Base-by-base conservation (phyloP, 1,140 invertebrate genomes). In the Nasonia longicornis region DNA sequence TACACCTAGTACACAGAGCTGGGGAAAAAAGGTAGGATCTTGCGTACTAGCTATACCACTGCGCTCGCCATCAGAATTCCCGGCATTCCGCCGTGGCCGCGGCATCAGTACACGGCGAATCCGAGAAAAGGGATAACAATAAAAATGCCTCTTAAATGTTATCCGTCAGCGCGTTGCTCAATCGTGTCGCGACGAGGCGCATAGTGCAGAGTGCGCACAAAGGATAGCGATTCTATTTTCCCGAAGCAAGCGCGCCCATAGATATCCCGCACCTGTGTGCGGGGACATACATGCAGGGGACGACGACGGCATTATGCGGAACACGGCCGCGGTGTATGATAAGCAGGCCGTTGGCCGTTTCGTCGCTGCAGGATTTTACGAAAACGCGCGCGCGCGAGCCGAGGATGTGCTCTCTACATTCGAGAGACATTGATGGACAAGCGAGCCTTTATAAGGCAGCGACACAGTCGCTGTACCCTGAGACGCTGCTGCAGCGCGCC, bases 371-470 rank as follows among this genome's bases (percentile, higher is more conserved):
- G 86, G 85, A 89, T 89, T 89, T 85, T 89, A 89, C 86, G 87
- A 89, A 86, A 86, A 88, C 26, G 31, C 31, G 31, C 31, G 31
- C 31, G 87, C 85, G 86, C 86, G 64, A 10, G 16, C 22, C 66
- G 77, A 71, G 66, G 77, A 70, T 67, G 77, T 58, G 86, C 86
- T 86, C 86, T 87, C 85, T 86, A 86, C 85, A 85, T 82, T 84
- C 86, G 87, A 84, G 83, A 87, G 90, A 91, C 90, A 90, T 88
- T 91, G 90, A 91, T 90, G 90, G 89, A 91, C 89, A 91, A 89
- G 88, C 89, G 83, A 83, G 85, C 84, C 87, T 90, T 87, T 90
- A 91, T 90, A 91, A 89, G 90, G 89, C 79, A 79, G 82, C 77
- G 83, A 79, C 74, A 82, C 84, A 83, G 83, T 77, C 45, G 73